These are phyloP conservation scores for Troglohyphantes excavatus DNA, from an alignment of 2,888 invertebrate genomes.

Conservation along the genomic window DNA sequence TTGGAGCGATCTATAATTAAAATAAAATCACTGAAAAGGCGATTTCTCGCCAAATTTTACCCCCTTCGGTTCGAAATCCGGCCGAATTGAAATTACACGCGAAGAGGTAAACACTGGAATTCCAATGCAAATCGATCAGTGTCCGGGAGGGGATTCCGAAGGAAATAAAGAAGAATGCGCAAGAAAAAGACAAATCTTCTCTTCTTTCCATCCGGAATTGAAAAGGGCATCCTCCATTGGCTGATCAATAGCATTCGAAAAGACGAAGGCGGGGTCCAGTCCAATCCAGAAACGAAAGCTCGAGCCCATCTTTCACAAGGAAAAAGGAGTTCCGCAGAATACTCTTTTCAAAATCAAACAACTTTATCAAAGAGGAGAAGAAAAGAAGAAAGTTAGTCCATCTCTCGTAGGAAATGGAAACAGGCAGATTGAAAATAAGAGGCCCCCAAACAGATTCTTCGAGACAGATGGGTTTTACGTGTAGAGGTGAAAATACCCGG, in stretches of 20 bases:
- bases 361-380: constrained; percentile 74
- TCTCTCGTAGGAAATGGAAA: constrained; percentile 27
- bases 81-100: constrained; percentile 71
- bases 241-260: constrained; percentile 77
- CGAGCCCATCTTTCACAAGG: constrained; percentile 58
- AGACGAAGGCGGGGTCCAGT: constrained; percentile 68
- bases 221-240: constrained; percentile 64
- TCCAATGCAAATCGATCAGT: constrained; percentile 77
- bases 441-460: constrained; percentile 67
- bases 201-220: constrained; percentile 53
- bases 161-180: constrained; percentile 14
- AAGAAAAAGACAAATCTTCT: constrained; percentile 37
- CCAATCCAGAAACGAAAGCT: constrained; percentile 59
- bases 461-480: constrained; percentile 70
- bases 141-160: constrained; percentile 12
- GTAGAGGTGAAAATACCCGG: constrained; percentile 68
- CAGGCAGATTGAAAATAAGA: constrained; percentile 76
- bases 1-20: neutral
- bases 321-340: constrained; percentile 14
- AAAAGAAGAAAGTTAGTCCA: constrained; percentile 25
- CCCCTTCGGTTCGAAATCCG: constrained; percentile 25
- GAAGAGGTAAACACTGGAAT: constrained; percentile 74
- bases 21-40: too few relatives aligned
- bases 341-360: constrained; percentile 78
- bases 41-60: neutral